phyloP scores from a whole-genome alignment of 1,140 invertebrate species.

The Gryon sp. region DNA sequence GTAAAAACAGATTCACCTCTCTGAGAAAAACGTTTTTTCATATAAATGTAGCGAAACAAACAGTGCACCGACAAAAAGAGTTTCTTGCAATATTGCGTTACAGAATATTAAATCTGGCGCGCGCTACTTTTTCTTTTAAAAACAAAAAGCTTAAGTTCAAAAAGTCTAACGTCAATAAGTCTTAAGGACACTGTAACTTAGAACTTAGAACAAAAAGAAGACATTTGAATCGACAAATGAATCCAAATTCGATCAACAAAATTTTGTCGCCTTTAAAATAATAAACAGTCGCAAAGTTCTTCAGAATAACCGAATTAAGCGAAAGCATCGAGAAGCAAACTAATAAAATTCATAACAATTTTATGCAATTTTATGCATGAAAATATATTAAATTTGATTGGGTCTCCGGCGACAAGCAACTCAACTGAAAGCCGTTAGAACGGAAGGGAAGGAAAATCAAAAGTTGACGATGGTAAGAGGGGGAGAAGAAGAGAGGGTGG shows the following conservation, averaged over 20 bases:
- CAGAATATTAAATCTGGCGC: slow-evolving; percentile 3
- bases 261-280: no score
- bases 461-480: slow-evolving; percentile 7
- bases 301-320: slow-evolving; percentile 6
- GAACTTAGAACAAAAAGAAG: no score
- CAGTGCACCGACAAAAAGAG: not conserved
- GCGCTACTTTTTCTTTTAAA: not conserved
- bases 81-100: slow-evolving; percentile 14
- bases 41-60: slow-evolving; percentile 8
- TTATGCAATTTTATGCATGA: slow-evolving; percentile 44
- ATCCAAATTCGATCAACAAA: not conserved
- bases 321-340: not conserved
- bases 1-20: slow-evolving; percentile 31
- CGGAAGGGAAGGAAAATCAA: slow-evolving; percentile 18
- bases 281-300: no score
- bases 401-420: slow-evolving; percentile 37
- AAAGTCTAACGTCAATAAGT: no score
- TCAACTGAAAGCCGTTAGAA: slow-evolving; percentile 23
- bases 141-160: not conserved
- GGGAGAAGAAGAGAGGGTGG: not conserved
- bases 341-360: slow-evolving; percentile 38
- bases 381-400: slow-evolving; percentile 62
- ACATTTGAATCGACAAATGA: no score
- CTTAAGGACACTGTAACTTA: no score
- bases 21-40: slow-evolving; percentile 1